phyloP scores from a whole-genome alignment of 2,113 vertebrate genomes.

The Psilopsiagon aurifrons region DNA sequence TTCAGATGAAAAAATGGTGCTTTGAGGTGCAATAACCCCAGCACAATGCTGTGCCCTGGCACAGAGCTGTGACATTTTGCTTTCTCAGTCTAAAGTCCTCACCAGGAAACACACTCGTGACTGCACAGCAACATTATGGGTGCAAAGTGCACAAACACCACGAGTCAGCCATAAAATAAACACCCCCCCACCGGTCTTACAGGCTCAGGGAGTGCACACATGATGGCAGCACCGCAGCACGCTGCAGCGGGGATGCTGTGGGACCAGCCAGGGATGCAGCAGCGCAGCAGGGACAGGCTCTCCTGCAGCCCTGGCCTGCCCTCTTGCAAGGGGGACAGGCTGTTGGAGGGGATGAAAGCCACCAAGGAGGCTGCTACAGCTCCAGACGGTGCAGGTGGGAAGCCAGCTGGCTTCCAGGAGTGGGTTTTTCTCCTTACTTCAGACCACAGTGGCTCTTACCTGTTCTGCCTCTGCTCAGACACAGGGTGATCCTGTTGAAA shows the following conservation, averaged over 20 bases:
- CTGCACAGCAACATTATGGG: background rate
- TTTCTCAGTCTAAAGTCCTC: background rate
- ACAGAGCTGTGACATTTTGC: background rate
- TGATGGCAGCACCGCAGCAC: slow-evolving; percentile 53
- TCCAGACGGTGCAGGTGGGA: background rate
- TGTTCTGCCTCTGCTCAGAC: background rate
- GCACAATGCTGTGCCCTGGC: background rate
- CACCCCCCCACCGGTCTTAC: rapidly evolving
- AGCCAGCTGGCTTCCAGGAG: background rate
- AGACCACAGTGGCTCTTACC: background rate
- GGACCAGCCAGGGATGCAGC: background rate
- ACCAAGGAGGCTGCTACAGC: background rate
- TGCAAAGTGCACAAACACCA: background rate
- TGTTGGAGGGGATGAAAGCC: rapidly evolving
- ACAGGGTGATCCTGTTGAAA: background rate
- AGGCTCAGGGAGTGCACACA: background rate
- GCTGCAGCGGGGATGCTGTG: background rate
- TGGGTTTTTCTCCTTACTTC: background rate
- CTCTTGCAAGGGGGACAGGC: background rate
- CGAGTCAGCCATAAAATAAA: background rate
- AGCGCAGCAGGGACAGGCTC: background rate
- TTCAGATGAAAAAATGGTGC: background rate
- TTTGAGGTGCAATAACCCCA: background rate
- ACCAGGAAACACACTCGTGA: rapidly evolving
- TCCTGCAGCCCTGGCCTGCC: background rate